phyloP scores from a whole-genome alignment of 2,888 invertebrate species.

The Caenorhabditis sp. region DNA sequence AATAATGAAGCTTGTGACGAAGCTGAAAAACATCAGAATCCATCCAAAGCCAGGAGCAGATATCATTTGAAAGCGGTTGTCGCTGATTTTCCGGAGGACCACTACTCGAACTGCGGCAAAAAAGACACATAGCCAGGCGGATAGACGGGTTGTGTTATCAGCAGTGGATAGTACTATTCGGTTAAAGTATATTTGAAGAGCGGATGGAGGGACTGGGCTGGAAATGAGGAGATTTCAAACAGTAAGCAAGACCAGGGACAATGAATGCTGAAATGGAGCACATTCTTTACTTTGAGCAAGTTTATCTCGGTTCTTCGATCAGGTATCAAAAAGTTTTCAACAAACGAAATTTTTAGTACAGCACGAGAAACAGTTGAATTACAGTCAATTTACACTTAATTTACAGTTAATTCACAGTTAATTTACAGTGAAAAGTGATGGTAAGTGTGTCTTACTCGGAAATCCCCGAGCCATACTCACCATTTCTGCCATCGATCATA shows the following conservation, averaged over 20 bases:
- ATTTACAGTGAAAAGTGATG: too few relatives aligned
- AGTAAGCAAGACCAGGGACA: not conserved
- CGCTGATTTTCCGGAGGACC: conserved; percentile 26
- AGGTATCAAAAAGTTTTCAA: too few relatives aligned
- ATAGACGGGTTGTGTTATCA: conserved; percentile 36
- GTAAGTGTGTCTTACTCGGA: too few relatives aligned
- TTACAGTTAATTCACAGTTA: too few relatives aligned
- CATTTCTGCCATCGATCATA: conserved; percentile 10
- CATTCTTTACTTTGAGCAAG: not conserved
- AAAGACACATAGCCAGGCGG: conserved; percentile 37
- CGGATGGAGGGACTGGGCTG: conserved; percentile 35
- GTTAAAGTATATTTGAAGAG: conserved; percentile 38
- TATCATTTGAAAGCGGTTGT: conserved; percentile 56
- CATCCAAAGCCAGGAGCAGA: conserved; percentile 54
- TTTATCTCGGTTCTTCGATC: too few relatives aligned
- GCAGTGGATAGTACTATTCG: conserved; percentile 30
- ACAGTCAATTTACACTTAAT: too few relatives aligned
- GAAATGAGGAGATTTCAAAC: not conserved
- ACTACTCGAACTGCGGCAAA: conserved; percentile 30
- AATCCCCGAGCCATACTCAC: conserved; percentile 21
- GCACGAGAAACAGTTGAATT: too few relatives aligned
- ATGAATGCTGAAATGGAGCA: not conserved
- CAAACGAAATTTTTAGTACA: too few relatives aligned
- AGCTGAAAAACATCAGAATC: conserved; percentile 43
- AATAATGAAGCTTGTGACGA: conserved; percentile 34